Evolutionary conservation across 2,797 vertebrate genomes (phyloP).

Genomic region (Pipistrellus kuhlii): DNA sequence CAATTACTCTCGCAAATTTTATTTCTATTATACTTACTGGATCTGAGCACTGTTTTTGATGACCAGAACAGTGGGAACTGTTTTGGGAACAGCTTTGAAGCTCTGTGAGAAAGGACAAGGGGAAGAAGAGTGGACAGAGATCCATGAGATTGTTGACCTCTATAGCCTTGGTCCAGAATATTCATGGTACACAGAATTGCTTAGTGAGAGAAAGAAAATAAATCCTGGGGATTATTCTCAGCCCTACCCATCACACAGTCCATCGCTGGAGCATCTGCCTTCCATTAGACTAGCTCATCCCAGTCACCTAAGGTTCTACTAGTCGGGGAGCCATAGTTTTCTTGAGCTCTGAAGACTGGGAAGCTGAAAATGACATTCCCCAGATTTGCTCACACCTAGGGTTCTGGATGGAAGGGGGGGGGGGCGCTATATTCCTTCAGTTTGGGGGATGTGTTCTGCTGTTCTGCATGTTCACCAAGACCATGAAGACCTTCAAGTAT

Average conservation of each 20-base stretch:
- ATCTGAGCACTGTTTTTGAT: neutral
- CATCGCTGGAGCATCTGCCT: neutral
- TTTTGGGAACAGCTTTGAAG: neutral
- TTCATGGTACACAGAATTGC: neutral
- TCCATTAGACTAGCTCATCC: neutral
- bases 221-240: neutral
- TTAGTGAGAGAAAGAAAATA: neutral
- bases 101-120: neutral
- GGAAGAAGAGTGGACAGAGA: neutral
- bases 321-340: neutral
- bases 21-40: neutral
- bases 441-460: conserved; percentile 5
- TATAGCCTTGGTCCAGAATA: neutral
- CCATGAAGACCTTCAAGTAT: neutral
- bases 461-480: neutral
- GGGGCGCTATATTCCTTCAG: neutral
- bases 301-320: neutral
- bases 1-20: neutral
- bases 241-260: neutral
- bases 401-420: no score
- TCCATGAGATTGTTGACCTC: neutral
- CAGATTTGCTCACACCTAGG: neutral
- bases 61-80: neutral
- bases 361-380: neutral
- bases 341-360: neutral